Base-by-base conservation (phyloP, 2,888 invertebrate genomes). In the Toxonevra muliebris region DNA sequence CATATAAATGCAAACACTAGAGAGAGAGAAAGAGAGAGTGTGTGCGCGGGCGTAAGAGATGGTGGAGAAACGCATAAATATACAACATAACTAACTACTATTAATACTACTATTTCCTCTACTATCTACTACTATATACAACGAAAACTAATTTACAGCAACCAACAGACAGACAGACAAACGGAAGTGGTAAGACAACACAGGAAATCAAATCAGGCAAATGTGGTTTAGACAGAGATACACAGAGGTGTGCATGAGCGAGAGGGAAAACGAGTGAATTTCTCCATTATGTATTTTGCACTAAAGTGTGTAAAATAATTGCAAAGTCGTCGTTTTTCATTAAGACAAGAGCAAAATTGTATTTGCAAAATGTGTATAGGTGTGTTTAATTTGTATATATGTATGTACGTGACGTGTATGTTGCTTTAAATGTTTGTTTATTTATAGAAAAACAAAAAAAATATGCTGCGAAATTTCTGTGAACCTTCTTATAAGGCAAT, bases 201-300 rank as follows among this genome's bases (percentile, higher is more conserved):
- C 65, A 69, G 72, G 69, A 72, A 72, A 72, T 72, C 70, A 70
- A 72, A 72, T 72, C 72, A 72, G 67, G 70, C 69, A 70, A 70
- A 61, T 72, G 72, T 61, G 70, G 71, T 71, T 71, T 55, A 19
- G 52, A 63, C 30, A 30, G 30, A 30, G 3, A 65, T 64, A 60
- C 63, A 66, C 62, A 61, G 58, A 63, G 48, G 3, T 10, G 11
- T 15, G 48, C 13, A n/a, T 8, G 5, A 15, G 13, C 15, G 48
- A 15, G 48, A n/a, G 48, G 13, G 48, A 15, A 13, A 48, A n/a
- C n/a, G n/a, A n/a, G n/a, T n/a, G 48, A 13, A 5, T 48, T 7
- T 5, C n/a, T 48, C 48, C 15, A 11, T 48, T 48, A 15, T 48
- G 10, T 48, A n/a, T 5, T 10, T 13, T 48, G 11, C 5, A 5